A percentile compares a stretch with the other conserved stretches of the same genome.
phyloP scores from a whole-genome alignment of 2,113 vertebrate genomes.

The Camarhynchus parvulus region DNA sequence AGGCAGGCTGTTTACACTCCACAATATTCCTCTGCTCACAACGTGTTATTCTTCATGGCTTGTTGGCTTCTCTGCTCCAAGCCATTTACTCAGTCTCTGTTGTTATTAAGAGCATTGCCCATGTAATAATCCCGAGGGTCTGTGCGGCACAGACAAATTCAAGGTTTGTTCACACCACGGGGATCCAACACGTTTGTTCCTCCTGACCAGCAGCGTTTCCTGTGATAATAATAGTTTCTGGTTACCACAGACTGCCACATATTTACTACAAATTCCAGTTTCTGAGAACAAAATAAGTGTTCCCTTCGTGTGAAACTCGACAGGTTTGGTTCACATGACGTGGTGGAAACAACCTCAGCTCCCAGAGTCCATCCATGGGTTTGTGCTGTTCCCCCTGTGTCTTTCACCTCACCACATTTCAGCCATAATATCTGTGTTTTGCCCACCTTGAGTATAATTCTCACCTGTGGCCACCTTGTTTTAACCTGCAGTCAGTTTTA shows the following conservation, averaged over 20 bases:
- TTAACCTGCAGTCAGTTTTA: neutral
- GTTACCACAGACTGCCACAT: neutral
- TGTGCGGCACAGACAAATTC: neutral
- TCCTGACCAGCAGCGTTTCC: constrained; percentile 32
- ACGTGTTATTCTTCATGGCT: neutral
- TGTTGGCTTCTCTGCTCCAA: neutral
- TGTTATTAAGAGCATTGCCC: neutral
- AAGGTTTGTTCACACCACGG: neutral
- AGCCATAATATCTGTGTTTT: neutral
- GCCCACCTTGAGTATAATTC: neutral
- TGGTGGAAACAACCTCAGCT: neutral
- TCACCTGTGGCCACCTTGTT: neutral
- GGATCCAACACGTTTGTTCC: neutral
- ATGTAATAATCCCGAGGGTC: neutral
- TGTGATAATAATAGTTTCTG: constrained; percentile 32
- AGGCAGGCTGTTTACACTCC: neutral
- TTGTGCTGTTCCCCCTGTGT: neutral
- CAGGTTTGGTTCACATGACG: constrained; percentile 25
- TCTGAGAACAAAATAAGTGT: neutral
- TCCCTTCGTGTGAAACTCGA: neutral
- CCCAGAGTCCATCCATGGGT: neutral
- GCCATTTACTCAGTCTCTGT: neutral
- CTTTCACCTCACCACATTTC: neutral
- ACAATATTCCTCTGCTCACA: neutral
- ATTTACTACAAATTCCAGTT: constrained; percentile 28